Evolutionary conservation across 2,888 invertebrate species (phyloP).

Genomic region (Pollenia labialis): DNA sequence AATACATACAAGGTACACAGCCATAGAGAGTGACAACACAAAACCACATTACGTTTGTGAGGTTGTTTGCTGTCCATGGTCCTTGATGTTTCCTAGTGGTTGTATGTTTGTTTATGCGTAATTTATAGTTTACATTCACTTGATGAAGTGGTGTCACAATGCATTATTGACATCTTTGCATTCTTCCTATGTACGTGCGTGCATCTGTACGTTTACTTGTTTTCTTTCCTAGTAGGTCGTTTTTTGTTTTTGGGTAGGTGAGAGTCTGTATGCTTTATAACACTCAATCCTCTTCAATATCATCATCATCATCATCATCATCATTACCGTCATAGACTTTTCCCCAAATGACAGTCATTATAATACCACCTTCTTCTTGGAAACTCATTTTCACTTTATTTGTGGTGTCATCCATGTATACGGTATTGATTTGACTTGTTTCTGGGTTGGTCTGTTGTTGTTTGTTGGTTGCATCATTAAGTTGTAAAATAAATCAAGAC

Average conservation of each 20-base stretch:
- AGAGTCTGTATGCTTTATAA: slow-evolving; percentile 35
- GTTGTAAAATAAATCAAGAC: slow-evolving; percentile 72
- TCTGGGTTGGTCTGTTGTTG: slow-evolving; percentile 54
- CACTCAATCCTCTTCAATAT: slow-evolving; percentile 40
- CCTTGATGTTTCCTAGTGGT: slow-evolving; percentile 59
- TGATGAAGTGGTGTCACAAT: slow-evolving; percentile 77
- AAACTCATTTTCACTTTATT: slow-evolving; percentile 67
- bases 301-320: slow-evolving; percentile 19
- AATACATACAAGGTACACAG: slow-evolving; percentile 2
- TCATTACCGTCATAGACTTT: slow-evolving; percentile 43
- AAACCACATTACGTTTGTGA: slow-evolving; percentile 54
- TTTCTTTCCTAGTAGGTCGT: neutral
- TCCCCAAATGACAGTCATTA: slow-evolving; percentile 64
- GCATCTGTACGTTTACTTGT: neutral
- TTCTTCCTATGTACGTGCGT: slow-evolving; percentile 48
- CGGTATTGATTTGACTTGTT: slow-evolving; percentile 59
- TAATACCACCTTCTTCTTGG: slow-evolving; percentile 72
- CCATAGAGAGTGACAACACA: slow-evolving; percentile 46
- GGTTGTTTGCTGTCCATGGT: slow-evolving; percentile 51
- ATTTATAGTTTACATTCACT: slow-evolving; percentile 81
- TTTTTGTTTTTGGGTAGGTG: slow-evolving; percentile 29
- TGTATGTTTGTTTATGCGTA: slow-evolving; percentile 81
- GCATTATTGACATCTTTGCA: slow-evolving; percentile 75
- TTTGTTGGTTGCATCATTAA: slow-evolving; percentile 66
- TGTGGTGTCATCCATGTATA: slow-evolving; percentile 61